Percentiles rank a stretch among this genome's conserved stretches.
Conservation (phyloP, 2,113 vertebrate species). For the Periophthalmus modestus region DNA sequence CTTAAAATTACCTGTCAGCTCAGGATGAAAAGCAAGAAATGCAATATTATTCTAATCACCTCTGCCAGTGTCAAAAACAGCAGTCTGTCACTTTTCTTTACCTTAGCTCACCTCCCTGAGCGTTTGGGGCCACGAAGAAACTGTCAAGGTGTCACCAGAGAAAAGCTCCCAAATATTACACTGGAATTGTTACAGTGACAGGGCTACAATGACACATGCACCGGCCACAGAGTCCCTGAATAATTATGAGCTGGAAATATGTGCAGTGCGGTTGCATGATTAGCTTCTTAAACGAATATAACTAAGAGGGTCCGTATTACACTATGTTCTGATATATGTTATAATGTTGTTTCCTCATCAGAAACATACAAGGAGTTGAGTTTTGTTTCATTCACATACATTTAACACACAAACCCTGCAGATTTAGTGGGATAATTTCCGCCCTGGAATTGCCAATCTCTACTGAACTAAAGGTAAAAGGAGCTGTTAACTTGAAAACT, state of each 20-base stretch:
- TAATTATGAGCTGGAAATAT: not conserved
- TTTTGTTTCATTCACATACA: too few relatives aligned
- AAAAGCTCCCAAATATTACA: constrained; percentile 16
- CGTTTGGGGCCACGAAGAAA: constrained; percentile 18
- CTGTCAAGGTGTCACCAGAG: constrained; percentile 37
- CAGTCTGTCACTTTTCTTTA: constrained; percentile 24
- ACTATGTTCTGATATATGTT: too few relatives aligned
- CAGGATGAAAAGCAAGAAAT: constrained; percentile 39
- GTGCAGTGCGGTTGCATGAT: constrained; percentile 3
- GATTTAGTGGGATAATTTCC: too few relatives aligned
- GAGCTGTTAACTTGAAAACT: too few relatives aligned
- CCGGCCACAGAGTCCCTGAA: not conserved
- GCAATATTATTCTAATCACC: constrained; percentile 56
- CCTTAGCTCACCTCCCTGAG: constrained; percentile 5
- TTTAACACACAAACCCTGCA: too few relatives aligned
- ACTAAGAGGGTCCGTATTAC: not conserved
- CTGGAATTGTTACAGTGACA: constrained; percentile 12
- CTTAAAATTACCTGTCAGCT: constrained; percentile 65
- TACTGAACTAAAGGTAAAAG: too few relatives aligned
- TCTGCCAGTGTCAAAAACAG: constrained; percentile 36
- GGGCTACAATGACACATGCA: not conserved
- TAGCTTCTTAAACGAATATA: not conserved
- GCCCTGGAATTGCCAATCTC: too few relatives aligned
- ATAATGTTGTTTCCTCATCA: too few relatives aligned
- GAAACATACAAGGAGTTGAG: too few relatives aligned